phyloP scores from a whole-genome alignment of 2,888 invertebrate species.

The Drosophila neotestacea region DNA sequence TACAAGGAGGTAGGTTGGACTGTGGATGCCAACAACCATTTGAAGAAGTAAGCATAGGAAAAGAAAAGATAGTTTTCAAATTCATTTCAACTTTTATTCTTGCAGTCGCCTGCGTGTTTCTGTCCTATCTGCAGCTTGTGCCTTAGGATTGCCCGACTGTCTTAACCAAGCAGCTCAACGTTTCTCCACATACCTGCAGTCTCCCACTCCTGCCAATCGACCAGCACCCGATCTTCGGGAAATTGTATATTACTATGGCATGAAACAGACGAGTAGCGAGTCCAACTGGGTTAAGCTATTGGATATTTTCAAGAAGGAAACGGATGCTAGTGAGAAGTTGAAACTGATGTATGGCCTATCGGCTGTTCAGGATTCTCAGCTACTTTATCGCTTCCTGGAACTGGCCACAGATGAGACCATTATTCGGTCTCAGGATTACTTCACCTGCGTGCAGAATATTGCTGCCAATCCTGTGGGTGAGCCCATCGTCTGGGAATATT shows the following conservation, averaged over 20 bases:
- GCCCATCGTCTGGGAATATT: conserved; percentile 92
- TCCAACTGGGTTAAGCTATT: conserved; percentile 91
- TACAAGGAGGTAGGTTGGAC: conserved; percentile 89
- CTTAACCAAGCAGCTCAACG: conserved; percentile 86
- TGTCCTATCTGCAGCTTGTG: conserved; percentile 88
- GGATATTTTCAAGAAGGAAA: conserved; percentile 89
- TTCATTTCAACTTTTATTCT: background rate
- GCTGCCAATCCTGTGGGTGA: conserved; percentile 90
- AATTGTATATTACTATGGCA: conserved; percentile 90
- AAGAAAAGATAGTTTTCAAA: background rate
- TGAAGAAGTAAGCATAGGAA: conserved; percentile 70
- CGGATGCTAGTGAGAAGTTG: conserved; percentile 91
- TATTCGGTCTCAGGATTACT: conserved; percentile 93
- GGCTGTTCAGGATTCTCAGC: conserved; percentile 87
- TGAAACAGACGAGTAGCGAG: conserved; percentile 87
- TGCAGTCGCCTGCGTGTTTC: conserved; percentile 88
- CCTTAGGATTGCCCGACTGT: conserved; percentile 88
- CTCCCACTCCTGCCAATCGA: conserved; percentile 71
- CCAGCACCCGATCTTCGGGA: conserved; percentile 89
- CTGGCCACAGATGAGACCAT: conserved; percentile 90
- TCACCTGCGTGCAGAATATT: conserved; percentile 89
- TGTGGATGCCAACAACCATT: conserved; percentile 85
- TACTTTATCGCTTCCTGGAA: conserved; percentile 89
- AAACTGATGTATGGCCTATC: conserved; percentile 91
- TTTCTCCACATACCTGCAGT: conserved; percentile 88